Evolutionary conservation across 2,113 vertebrate genomes (phyloP).

Genomic region (Porphyrio hochstetteri): DNA sequence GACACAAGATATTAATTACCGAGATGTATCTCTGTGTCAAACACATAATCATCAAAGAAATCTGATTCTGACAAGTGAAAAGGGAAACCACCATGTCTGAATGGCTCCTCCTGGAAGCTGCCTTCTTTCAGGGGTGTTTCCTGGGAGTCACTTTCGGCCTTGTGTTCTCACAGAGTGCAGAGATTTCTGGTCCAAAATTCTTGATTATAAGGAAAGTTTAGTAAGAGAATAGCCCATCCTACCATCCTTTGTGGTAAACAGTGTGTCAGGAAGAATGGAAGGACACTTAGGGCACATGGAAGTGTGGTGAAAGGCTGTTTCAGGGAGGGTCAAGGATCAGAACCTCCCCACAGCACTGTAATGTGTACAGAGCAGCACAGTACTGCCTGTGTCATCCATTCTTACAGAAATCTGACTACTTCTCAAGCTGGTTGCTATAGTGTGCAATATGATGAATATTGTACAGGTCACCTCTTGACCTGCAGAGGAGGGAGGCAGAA

Average conservation of each 20-base stretch:
- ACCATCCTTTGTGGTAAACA: background rate
- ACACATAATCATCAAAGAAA: background rate
- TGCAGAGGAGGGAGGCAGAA: background rate
- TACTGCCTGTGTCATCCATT: background rate
- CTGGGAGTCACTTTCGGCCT: background rate
- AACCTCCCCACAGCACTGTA: background rate
- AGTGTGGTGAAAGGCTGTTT: background rate
- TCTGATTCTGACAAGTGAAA: background rate
- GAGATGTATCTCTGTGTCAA: background rate
- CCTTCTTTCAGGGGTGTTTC: background rate
- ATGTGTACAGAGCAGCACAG: background rate
- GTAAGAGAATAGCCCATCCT: background rate
- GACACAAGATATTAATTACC: constrained; percentile 24
- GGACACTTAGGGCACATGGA: background rate
- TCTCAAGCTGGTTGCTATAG: background rate
- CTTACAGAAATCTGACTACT: background rate
- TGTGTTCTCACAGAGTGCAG: background rate
- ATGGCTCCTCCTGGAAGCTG: background rate
- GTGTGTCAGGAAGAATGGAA: background rate
- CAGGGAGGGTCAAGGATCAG: background rate
- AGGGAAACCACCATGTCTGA: background rate
- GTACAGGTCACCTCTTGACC: background rate
- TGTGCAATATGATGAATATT: background rate
- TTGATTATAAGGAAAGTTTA: background rate
- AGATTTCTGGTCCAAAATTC: background rate